These are phyloP conservation scores for Uloborus plumipes DNA, from an alignment of 2,888 invertebrate genomes.

Conservation along the genomic window DNA sequence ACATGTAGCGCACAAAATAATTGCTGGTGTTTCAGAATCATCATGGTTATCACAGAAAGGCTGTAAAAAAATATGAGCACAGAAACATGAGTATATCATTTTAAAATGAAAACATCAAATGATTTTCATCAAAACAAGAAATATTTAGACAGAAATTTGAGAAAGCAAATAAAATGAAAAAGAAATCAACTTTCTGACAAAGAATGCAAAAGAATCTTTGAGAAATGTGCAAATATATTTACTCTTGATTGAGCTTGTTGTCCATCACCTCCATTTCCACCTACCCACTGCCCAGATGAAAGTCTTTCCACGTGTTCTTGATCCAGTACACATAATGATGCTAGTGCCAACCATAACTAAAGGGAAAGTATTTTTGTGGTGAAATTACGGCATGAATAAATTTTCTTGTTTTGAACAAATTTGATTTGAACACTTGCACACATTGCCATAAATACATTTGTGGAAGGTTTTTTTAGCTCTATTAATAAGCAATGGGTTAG, in stretches of 20 bases:
- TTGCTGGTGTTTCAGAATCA: constrained; percentile 91
- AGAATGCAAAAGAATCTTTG: neutral
- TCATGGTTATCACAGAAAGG: constrained; percentile 96
- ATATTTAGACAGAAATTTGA: neutral
- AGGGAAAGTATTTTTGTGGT: constrained; percentile 16
- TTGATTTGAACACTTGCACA: no score
- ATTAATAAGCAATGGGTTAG: no score
- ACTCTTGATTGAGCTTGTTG: constrained; percentile 75
- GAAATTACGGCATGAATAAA: neutral
- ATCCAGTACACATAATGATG: constrained; percentile 92
- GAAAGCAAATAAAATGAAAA: neutral
- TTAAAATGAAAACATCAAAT: neutral
- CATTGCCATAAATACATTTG: no score
- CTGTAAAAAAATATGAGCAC: constrained; percentile 72
- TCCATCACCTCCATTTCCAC: constrained; percentile 75
- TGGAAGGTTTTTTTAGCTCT: no score
- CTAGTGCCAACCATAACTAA: constrained; percentile 86
- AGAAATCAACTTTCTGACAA: neutral
- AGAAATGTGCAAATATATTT: constrained; percentile 29
- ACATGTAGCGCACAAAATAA: constrained; percentile 91
- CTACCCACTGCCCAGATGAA: constrained; percentile 85
- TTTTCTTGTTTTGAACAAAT: neutral
- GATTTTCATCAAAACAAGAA: neutral
- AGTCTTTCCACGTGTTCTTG: constrained; percentile 88
- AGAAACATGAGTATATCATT: neutral